A percentile compares a stretch with the other conserved stretches of the same genome.
Conservation (phyloP, 1,140 invertebrate genomes). For the Tyrophagus putrescentiae region DNA sequence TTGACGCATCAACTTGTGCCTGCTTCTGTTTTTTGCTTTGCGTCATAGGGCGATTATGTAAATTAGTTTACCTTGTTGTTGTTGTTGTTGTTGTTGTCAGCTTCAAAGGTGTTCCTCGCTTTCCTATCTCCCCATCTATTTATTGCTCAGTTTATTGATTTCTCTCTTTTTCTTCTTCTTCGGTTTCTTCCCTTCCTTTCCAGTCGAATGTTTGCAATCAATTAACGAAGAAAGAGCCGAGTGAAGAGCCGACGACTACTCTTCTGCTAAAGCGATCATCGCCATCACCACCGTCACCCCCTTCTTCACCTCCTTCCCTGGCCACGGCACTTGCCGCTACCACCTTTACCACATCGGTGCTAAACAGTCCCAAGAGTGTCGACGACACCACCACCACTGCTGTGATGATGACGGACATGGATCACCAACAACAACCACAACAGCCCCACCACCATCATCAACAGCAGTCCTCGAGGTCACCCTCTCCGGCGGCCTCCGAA, state of each 20-base stretch:
- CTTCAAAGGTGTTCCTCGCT: too few species aligned
- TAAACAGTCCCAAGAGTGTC: constrained; percentile 5
- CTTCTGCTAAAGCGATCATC: constrained; percentile 10
- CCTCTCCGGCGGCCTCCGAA: neutral
- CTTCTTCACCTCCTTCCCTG: too few species aligned
- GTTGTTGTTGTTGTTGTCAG: too few species aligned
- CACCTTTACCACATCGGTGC: neutral
- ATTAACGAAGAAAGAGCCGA: constrained; percentile 4
- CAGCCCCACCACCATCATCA: neutral
- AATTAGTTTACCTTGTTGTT: too few species aligned
- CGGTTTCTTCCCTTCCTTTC: neutral
- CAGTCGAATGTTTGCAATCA: constrained; percentile 14
- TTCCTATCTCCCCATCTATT: too few species aligned
- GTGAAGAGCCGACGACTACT: constrained; percentile 5
- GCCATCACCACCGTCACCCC: neutral
- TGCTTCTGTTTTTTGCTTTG: too few species aligned
- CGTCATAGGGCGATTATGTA: too few species aligned
- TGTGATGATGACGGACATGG: neutral
- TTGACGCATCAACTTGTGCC: too few species aligned
- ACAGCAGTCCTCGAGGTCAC: neutral
- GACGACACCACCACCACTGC: too few species aligned
- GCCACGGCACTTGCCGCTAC: too few species aligned
- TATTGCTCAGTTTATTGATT: neutral
- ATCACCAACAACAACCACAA: neutral
- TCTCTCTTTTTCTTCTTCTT: neutral